Percentiles rank a stretch among this genome's conserved stretches.
These are phyloP conservation scores for Sebastolobus alascanus DNA, from an alignment of 2,797 vertebrate species.

Conservation along the genomic window DNA sequence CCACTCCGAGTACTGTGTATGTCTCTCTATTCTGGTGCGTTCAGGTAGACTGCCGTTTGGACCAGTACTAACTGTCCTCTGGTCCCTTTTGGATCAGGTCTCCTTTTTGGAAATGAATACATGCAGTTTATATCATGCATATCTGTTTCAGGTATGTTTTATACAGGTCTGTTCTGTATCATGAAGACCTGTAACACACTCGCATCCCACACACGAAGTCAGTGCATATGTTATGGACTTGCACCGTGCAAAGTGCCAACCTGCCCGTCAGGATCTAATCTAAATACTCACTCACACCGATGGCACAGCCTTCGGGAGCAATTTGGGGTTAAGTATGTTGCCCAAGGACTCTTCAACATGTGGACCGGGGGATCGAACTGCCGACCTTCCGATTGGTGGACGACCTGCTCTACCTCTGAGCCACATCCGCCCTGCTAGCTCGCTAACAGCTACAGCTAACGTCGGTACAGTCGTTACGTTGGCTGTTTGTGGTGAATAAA, in stretches of 20 bases:
- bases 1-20: too few relatives aligned
- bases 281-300: too few relatives aligned
- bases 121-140: neutral
- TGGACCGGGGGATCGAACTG: too few relatives aligned
- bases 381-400: too few relatives aligned
- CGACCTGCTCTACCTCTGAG: too few relatives aligned
- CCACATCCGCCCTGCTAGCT: neutral
- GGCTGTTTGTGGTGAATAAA: neutral
- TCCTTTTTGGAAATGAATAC: neutral
- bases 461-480: neutral
- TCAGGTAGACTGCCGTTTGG: neutral
- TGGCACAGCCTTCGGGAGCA: too few relatives aligned
- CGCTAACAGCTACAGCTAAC: neutral
- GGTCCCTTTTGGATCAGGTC: neutral
- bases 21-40: neutral
- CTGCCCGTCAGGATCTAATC: too few relatives aligned
- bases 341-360: too few relatives aligned
- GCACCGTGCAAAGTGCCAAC: too few relatives aligned
- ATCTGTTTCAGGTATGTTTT: too few relatives aligned
- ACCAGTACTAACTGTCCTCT: neutral
- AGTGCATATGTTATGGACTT: neutral
- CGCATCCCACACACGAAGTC: neutral
- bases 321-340: too few relatives aligned
- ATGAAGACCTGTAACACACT: neutral
- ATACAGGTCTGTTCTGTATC: neutral